These are phyloP conservation scores for Tragelaphus strepsiceros DNA, from an alignment of 2,113 vertebrate species.

Conservation along the genomic window DNA sequence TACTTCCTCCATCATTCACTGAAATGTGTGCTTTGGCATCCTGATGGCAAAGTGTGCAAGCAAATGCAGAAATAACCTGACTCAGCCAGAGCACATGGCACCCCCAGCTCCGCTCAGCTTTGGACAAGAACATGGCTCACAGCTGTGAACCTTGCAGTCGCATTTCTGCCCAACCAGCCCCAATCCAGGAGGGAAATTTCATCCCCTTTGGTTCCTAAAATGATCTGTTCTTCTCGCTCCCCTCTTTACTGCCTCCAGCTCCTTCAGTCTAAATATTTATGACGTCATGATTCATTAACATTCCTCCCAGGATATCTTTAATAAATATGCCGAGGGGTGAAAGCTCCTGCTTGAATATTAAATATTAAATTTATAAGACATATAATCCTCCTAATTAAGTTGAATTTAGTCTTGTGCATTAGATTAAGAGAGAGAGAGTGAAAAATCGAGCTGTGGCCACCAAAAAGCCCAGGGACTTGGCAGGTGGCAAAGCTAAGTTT, in stretches of 20 bases:
- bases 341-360: conserved; percentile 76
- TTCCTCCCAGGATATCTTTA: conserved; percentile 76
- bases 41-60: background rate
- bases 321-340: conserved; percentile 64
- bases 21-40: background rate
- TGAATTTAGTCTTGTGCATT: conserved; percentile 74
- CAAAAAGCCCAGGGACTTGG: fast-evolving
- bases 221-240: conserved; percentile 39
- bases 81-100: background rate
- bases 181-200: background rate
- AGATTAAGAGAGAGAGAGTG: conserved; percentile 55
- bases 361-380: conserved; percentile 80
- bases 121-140: background rate
- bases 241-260: conserved; percentile 49
- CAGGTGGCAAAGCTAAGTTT: background rate
- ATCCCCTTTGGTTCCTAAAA: background rate
- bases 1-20: background rate
- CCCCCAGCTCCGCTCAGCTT: background rate
- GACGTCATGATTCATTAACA: conserved; percentile 73
- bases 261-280: conserved; percentile 67
- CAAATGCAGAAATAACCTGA: background rate
- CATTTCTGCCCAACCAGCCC: background rate
- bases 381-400: conserved; percentile 79
- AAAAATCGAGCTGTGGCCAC: background rate
- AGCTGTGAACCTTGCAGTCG: background rate